Percentiles rank a stretch among this genome's conserved stretches.
Evolutionary conservation across 1,140 invertebrate genomes (phyloP).

Genomic region (Cherax quadricarinatus): DNA sequence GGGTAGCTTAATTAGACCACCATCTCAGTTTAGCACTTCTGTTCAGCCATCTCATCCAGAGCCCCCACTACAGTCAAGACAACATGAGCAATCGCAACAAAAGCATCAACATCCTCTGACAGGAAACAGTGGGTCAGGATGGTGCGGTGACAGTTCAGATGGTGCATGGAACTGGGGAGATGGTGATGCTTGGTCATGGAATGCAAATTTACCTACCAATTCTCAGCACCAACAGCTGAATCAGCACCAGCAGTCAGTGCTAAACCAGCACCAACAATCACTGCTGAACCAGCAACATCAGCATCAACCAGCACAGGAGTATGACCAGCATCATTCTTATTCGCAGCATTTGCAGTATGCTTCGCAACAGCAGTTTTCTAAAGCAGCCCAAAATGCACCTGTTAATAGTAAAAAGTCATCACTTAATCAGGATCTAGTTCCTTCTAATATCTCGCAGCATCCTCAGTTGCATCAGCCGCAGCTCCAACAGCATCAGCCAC

Average conservation of each 20-base stretch:
- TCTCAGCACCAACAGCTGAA: conserved; percentile 23
- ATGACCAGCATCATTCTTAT: neutral
- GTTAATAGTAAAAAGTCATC: neutral
- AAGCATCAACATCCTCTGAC: conserved; percentile 4
- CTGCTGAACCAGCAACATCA: neutral
- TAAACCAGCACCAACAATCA: neutral
- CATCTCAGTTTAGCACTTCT: conserved; percentile 7
- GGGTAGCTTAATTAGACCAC: neutral
- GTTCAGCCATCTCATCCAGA: neutral
- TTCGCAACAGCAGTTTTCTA: conserved; percentile 16
- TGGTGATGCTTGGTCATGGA: conserved; percentile 30
- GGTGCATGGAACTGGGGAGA: conserved; percentile 60
- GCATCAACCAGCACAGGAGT: neutral
- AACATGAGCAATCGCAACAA: neutral
- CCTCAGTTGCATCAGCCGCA: neutral
- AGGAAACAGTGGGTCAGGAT: neutral
- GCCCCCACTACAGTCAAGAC: neutral
- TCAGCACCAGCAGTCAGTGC: conserved; percentile 19
- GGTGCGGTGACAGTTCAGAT: conserved; percentile 40
- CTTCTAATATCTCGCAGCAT: neutral
- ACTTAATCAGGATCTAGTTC: neutral
- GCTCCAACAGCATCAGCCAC: no score
- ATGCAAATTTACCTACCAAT: neutral
- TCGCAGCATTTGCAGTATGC: conserved; percentile 1
- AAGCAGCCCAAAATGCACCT: neutral